Conservation (phyloP, 23 tunicate species). For the Styela plicata region DNA sequence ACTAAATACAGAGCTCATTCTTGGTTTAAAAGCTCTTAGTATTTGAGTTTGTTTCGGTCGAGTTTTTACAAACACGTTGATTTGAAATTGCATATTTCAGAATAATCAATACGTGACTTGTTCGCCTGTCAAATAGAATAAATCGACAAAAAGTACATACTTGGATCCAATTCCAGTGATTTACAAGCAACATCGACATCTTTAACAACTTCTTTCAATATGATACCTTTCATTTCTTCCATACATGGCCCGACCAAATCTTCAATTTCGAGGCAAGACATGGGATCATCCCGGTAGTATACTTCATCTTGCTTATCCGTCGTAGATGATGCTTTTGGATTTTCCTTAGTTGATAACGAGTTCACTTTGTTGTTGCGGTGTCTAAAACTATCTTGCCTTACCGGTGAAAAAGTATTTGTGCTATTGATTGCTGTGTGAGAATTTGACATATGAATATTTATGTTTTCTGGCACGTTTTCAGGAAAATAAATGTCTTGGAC, state of each 20-base stretch:
- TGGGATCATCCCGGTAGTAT: not conserved
- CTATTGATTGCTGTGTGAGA: too few relatives aligned
- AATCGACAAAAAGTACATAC: constrained; percentile 21
- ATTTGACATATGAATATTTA: too few relatives aligned
- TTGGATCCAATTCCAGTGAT: constrained; percentile 45
- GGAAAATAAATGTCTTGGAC: not conserved
- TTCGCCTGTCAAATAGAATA: not conserved
- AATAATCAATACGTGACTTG: too few relatives aligned
- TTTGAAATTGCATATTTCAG: too few relatives aligned
- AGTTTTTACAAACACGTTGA: too few relatives aligned
- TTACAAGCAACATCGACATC: constrained; percentile 72
- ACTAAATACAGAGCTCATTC: too few relatives aligned
- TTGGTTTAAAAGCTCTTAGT: too few relatives aligned
- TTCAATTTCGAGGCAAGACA: not conserved
- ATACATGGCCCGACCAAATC: constrained; percentile 23
- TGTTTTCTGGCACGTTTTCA: not conserved
- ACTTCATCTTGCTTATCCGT: not conserved
- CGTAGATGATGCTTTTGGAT: too few relatives aligned
- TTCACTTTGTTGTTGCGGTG: not conserved
- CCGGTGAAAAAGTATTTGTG: not conserved
- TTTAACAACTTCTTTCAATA: constrained; percentile 70
- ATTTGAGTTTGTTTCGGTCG: too few relatives aligned
- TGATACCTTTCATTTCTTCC: constrained; percentile 74
- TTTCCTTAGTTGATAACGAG: too few relatives aligned
- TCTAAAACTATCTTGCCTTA: not conserved